A percentile compares a stretch with the other conserved stretches of the same genome.
Conservation (phyloP, 1,140 invertebrate genomes). For the Drepana arcuata region DNA sequence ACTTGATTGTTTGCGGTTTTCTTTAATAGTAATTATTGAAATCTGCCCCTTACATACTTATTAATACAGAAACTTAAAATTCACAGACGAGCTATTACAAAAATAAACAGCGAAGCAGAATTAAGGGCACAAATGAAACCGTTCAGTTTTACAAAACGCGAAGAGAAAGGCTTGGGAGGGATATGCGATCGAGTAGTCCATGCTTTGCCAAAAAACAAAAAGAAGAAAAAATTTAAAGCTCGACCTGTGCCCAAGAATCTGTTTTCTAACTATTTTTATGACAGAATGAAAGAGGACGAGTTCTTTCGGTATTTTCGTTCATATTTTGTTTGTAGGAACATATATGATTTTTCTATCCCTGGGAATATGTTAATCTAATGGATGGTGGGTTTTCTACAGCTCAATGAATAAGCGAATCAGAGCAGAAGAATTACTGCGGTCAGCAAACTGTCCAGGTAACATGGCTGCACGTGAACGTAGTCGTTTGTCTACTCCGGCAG, state of each 20-base stretch:
- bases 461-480: conserved; percentile 77
- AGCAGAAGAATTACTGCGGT: conserved; percentile 78
- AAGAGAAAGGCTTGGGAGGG: conserved; percentile 62
- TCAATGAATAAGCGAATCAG: conserved; percentile 78
- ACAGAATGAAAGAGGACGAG: conserved; percentile 80
- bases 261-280: conserved; percentile 79
- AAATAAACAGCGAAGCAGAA: conserved; percentile 72
- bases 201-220: conserved; percentile 37
- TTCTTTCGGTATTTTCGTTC: conserved; percentile 81
- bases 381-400: too few relatives aligned
- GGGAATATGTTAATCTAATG: too few relatives aligned
- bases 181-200: conserved; percentile 58
- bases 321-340: too few relatives aligned
- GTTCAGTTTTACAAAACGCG: conserved; percentile 75
- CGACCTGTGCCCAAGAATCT: conserved; percentile 79
- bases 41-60: too few relatives aligned
- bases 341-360: too few relatives aligned
- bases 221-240: conserved; percentile 74
- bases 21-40: too few relatives aligned
- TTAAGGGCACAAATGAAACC: conserved; percentile 75
- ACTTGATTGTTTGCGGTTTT: too few relatives aligned
- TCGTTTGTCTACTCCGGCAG: conserved; percentile 48
- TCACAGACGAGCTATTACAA: conserved; percentile 68
- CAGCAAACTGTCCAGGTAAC: conserved; percentile 77
- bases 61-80: too few relatives aligned